These are phyloP conservation scores for Muscidifurax raptorellus DNA, from an alignment of 1,140 invertebrate genomes.

Conservation along the genomic window DNA sequence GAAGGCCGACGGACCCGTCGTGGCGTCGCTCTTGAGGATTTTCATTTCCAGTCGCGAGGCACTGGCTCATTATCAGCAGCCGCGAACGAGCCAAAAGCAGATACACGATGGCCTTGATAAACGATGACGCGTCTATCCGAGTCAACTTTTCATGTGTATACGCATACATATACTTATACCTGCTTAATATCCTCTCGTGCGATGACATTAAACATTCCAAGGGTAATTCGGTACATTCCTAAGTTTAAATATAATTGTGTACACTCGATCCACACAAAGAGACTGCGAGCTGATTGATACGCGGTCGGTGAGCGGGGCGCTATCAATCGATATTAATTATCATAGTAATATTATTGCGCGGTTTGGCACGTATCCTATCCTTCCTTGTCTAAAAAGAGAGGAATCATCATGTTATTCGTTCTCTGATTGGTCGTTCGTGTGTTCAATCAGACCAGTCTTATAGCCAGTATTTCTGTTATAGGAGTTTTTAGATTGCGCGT, in stretches of 20 bases:
- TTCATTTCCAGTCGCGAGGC: neutral
- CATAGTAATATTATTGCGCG: too few relatives aligned
- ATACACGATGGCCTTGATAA: too few relatives aligned
- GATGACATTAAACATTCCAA: neutral
- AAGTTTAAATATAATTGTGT: too few relatives aligned
- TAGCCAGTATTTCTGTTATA: too few relatives aligned
- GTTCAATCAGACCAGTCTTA: too few relatives aligned
- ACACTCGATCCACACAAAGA: neutral
- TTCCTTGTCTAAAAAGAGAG: too few relatives aligned
- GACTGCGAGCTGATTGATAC: neutral
- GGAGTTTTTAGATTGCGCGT: too few relatives aligned
- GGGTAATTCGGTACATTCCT: slow-evolving; percentile 10
- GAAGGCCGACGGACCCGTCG: slow-evolving; percentile 24
- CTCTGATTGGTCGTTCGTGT: too few relatives aligned
- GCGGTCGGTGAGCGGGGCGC: too few relatives aligned
- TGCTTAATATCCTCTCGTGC: neutral
- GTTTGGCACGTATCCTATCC: neutral
- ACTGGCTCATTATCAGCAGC: slow-evolving; percentile 30
- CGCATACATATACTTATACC: too few relatives aligned
- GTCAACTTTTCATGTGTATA: neutral
- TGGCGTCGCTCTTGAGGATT: too few relatives aligned
- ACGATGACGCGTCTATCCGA: neutral
- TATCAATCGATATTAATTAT: neutral
- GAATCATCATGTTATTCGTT: too few relatives aligned
- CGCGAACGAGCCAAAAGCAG: slow-evolving; percentile 10